These are phyloP conservation scores for Eilema depressum DNA, from an alignment of 2,888 invertebrate species.

Conservation along the genomic window DNA sequence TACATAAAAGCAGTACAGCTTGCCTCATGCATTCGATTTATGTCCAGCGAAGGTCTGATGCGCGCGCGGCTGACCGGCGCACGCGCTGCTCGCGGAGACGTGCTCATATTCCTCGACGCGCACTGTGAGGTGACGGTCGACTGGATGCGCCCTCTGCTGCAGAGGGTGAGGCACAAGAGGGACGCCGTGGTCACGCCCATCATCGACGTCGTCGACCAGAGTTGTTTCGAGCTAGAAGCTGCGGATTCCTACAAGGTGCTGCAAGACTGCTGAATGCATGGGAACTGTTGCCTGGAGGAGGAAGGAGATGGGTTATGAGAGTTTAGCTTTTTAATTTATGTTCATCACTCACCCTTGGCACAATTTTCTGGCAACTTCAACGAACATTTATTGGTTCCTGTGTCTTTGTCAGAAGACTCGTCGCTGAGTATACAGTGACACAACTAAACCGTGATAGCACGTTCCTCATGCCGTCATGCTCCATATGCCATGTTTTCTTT, in stretches of 20 bases:
- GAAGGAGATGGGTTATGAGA: neutral
- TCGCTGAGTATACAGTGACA: too few relatives aligned
- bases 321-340: neutral
- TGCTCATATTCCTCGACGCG: constrained; percentile 95
- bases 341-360: neutral
- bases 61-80: constrained; percentile 95
- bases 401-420: neutral
- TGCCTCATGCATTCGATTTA: neutral
- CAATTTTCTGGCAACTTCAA: neutral
- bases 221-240: constrained; percentile 87
- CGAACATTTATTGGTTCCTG: too few relatives aligned
- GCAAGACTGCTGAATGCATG: neutral
- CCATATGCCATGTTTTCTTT: too few relatives aligned
- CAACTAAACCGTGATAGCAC: too few relatives aligned
- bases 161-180: constrained; percentile 88
- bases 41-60: constrained; percentile 92
- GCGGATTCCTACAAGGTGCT: constrained; percentile 72
- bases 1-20: too few relatives aligned
- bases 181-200: constrained; percentile 96
- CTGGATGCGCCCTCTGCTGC: constrained; percentile 96
- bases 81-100: constrained; percentile 92
- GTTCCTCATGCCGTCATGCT: too few relatives aligned
- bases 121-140: constrained; percentile 94
- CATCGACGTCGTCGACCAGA: constrained; percentile 96
- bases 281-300: neutral